Conservation (phyloP, 2,888 invertebrate genomes). For the Teleiodes luculella region DNA sequence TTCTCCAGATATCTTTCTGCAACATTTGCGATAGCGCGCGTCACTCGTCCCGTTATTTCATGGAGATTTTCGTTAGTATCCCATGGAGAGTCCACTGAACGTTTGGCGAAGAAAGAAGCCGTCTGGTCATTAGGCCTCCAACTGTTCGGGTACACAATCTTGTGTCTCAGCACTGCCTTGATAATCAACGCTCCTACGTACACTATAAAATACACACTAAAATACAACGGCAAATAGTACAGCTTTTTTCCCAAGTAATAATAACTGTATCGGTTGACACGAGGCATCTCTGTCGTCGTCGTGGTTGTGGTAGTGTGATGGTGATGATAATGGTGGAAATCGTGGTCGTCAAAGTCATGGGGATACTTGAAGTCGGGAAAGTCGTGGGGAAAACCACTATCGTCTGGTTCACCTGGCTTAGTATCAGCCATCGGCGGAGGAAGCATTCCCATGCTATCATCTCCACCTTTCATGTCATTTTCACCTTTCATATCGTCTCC, state of each 20-base stretch:
- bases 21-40: slow-evolving; percentile 59
- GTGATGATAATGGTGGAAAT: slow-evolving; percentile 51
- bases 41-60: slow-evolving; percentile 67
- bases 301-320: slow-evolving; percentile 60
- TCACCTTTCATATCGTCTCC: slow-evolving; percentile 23
- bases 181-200: slow-evolving; percentile 85
- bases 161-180: slow-evolving; percentile 85
- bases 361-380: slow-evolving; percentile 67
- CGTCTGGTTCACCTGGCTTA: slow-evolving; percentile 43
- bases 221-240: slow-evolving; percentile 86
- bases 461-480: slow-evolving; percentile 26
- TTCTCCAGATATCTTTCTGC: slow-evolving; percentile 58
- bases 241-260: slow-evolving; percentile 86
- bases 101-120: slow-evolving; percentile 61
- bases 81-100: slow-evolving; percentile 65
- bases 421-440: slow-evolving; percentile 46
- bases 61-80: slow-evolving; percentile 70
- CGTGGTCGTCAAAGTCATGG: slow-evolving; percentile 49
- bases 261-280: slow-evolving; percentile 83
- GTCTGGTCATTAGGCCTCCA: slow-evolving; percentile 64
- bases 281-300: slow-evolving; percentile 73
- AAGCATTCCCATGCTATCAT: slow-evolving; percentile 50
- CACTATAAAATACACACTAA: slow-evolving; percentile 84
- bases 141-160: slow-evolving; percentile 81
- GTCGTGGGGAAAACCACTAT: slow-evolving; percentile 67